phyloP scores from a whole-genome alignment of 2,888 invertebrate genomes.

The Brachyptera risi region DNA sequence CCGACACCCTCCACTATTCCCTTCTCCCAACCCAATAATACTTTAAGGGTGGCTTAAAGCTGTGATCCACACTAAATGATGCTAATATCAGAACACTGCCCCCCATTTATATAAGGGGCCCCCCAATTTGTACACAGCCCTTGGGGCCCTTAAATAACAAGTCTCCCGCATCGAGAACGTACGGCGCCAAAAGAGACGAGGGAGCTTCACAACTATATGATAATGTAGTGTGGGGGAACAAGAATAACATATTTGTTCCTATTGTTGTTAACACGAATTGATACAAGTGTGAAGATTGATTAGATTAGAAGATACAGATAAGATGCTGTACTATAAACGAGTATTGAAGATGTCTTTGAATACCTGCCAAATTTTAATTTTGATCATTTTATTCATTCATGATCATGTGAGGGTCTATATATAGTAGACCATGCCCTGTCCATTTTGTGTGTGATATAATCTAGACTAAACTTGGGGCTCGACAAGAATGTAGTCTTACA shows the following conservation, averaged over 20 bases:
- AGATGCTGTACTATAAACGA: too few species aligned
- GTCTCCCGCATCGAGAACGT: background rate
- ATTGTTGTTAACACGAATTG: background rate
- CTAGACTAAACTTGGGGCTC: too few species aligned
- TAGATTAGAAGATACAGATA: background rate
- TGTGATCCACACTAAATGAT: conserved; percentile 20
- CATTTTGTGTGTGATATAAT: too few species aligned
- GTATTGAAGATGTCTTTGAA: too few species aligned
- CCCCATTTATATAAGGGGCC: background rate
- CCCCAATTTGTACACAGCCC: background rate
- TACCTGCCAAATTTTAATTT: too few species aligned
- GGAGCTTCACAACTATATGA: background rate
- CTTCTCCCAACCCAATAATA: background rate
- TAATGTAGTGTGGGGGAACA: background rate
- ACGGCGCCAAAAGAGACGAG: too few species aligned
- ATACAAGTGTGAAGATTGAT: background rate
- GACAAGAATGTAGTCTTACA: too few species aligned
- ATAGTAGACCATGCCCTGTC: too few species aligned
- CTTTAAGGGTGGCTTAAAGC: background rate
- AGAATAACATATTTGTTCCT: background rate
- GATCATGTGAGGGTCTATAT: too few species aligned
- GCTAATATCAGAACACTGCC: conserved; percentile 11
- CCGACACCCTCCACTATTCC: background rate
- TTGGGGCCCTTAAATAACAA: conserved; percentile 7
- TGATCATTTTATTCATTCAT: too few species aligned